Conservation (phyloP, 2,797 vertebrate species). For the Hirundo rustica region DNA sequence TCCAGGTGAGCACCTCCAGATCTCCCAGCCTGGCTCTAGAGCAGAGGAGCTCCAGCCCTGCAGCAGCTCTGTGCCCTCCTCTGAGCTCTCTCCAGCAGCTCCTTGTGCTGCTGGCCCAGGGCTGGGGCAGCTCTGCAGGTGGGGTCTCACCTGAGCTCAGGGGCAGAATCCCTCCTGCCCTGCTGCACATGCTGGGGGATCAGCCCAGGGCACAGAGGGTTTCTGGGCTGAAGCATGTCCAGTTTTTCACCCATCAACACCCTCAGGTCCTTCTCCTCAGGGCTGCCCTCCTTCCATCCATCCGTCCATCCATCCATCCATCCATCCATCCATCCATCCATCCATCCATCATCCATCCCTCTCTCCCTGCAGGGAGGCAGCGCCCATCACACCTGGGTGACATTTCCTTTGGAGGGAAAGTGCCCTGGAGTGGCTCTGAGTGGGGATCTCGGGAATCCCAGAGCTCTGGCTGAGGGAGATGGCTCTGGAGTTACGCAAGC, state of each 20-base stretch:
- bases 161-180: neutral
- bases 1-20: neutral
- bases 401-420: neutral
- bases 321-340: neutral
- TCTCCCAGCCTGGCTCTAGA: neutral
- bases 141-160: neutral
- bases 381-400: fast-evolving
- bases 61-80: fast-evolving
- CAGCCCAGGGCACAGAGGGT: too few relatives aligned
- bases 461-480: neutral
- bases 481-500: neutral
- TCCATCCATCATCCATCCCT: neutral
- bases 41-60: neutral
- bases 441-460: neutral
- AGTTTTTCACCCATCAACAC: neutral
- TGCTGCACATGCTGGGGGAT: neutral
- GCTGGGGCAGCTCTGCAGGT: neutral
- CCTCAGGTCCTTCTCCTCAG: neutral
- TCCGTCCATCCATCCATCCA: neutral
- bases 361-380: neutral
- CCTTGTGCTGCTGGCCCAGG: neutral
- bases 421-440: fast-evolving
- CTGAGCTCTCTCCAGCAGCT: neutral
- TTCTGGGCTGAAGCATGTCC: neutral
- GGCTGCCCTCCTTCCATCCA: neutral